phyloP scores from a whole-genome alignment of 2,113 vertebrate species.

The Sinocyclocheilus grahami region DNA sequence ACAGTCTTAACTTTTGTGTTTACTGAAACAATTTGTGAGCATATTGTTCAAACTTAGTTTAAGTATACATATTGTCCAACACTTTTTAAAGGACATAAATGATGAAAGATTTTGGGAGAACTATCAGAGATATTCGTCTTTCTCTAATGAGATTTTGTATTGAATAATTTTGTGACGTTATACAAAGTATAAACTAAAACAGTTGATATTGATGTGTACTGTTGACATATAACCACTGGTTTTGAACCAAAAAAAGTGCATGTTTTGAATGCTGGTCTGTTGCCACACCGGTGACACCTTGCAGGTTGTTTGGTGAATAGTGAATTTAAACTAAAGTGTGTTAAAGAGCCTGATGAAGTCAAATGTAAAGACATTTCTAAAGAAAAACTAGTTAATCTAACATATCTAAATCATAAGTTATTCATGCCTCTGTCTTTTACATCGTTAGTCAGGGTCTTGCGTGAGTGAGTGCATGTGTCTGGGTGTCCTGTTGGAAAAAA shows the following conservation, averaged over 20 bases:
- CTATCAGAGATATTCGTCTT: background rate
- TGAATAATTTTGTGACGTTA: background rate
- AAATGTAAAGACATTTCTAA: background rate
- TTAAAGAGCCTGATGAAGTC: background rate
- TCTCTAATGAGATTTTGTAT: background rate
- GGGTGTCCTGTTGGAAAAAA: background rate
- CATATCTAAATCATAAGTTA: background rate
- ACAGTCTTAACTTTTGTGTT: background rate
- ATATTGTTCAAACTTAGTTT: background rate
- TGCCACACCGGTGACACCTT: slow-evolving; percentile 21
- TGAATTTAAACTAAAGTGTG: background rate
- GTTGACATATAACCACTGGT: background rate
- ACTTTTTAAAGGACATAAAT: background rate
- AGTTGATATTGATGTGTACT: background rate
- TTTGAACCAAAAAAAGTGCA: background rate
- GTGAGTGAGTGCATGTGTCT: background rate
- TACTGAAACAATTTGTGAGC: background rate
- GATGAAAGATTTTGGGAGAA: background rate
- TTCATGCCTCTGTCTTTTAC: background rate
- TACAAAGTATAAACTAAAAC: too few species aligned
- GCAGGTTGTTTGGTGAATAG: background rate
- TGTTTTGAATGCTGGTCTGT: background rate
- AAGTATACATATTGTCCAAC: background rate
- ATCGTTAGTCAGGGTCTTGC: background rate
- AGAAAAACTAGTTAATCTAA: background rate